Percentiles rank a stretch among this genome's conserved stretches.
Evolutionary conservation across 2,888 invertebrate genomes (phyloP).

Genomic region (Agrotis clavis): DNA sequence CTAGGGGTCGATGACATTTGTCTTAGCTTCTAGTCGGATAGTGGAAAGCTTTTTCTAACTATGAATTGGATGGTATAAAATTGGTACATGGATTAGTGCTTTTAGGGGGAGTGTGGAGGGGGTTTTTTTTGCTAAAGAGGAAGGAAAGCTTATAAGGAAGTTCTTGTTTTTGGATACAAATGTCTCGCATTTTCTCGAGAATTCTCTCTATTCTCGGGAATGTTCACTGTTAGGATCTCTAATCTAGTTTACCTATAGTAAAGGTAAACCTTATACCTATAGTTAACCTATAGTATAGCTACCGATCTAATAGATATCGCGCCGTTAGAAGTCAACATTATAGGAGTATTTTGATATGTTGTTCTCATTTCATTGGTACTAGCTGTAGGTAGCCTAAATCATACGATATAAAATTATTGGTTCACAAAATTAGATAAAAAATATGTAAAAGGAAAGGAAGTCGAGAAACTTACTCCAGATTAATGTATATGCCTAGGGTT

Average conservation of each 20-base stretch:
- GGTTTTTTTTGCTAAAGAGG: not conserved
- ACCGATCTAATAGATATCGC: no score
- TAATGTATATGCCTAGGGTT: not conserved
- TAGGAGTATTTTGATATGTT: not conserved
- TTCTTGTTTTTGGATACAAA: not conserved
- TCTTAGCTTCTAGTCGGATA: slow-evolving; percentile 59
- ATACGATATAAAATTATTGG: not conserved
- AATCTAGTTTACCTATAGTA: no score
- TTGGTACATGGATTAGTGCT: slow-evolving; percentile 1
- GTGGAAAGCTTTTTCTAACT: slow-evolving; percentile 26
- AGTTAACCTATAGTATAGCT: no score
- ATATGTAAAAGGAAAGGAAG: slow-evolving; percentile 8
- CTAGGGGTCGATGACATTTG: slow-evolving; percentile 79
- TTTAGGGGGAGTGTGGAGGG: no score
- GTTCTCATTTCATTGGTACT: not conserved
- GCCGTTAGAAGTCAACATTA: no score
- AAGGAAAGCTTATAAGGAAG: not conserved
- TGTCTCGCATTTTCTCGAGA: no score
- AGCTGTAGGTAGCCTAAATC: not conserved
- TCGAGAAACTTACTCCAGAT: slow-evolving; percentile 3
- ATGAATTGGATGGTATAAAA: not conserved
- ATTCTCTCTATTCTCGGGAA: no score
- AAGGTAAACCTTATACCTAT: no score
- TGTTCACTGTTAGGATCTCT: no score
- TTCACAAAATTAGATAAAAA: not conserved